Conservation (phyloP, 2,113 vertebrate genomes). For the Amazona guildingii region DNA sequence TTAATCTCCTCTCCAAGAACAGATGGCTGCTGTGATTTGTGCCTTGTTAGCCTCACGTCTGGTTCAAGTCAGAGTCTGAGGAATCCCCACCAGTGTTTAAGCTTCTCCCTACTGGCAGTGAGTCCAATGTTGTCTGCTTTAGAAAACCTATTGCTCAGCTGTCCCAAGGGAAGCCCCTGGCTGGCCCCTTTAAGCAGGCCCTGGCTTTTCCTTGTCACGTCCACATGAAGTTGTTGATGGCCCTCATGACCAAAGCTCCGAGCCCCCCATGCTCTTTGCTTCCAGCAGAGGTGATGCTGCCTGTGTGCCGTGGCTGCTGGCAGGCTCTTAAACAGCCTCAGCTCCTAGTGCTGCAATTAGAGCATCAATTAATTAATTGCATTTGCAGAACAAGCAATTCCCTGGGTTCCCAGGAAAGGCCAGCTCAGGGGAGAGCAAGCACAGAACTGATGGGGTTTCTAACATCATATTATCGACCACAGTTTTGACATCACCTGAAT, state of each 20-base stretch:
- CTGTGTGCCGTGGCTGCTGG: not conserved
- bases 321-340: not conserved
- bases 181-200: not conserved
- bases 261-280: fast-evolving
- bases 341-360: not conserved
- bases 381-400: not conserved
- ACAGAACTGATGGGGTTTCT: not conserved
- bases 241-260: not conserved
- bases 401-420: not conserved
- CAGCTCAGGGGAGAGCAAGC: not conserved
- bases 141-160: not conserved
- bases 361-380: not conserved
- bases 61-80: not conserved
- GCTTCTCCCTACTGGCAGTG: not conserved
- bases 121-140: not conserved
- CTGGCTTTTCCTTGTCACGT: not conserved
- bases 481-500: not conserved
- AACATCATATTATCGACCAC: not conserved
- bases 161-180: not conserved
- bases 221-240: not conserved
- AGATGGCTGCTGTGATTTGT: not conserved
- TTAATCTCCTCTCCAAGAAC: not conserved
- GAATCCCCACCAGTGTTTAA: not conserved
- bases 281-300: not conserved
- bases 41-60: not conserved